These are phyloP conservation scores for Erynnis tages DNA, from an alignment of 2,888 invertebrate genomes.

Conservation along the genomic window DNA sequence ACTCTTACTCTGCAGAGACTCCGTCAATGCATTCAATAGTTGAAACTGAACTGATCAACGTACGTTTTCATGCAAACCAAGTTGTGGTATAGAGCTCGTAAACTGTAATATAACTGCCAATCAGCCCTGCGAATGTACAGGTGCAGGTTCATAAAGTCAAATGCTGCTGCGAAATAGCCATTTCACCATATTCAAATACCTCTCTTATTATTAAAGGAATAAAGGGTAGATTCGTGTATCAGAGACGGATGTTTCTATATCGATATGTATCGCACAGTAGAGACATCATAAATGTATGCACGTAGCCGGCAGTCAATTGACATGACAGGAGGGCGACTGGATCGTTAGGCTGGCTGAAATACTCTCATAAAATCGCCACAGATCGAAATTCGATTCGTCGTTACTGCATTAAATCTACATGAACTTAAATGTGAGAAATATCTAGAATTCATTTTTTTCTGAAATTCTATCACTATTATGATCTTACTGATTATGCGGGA, in stretches of 20 bases:
- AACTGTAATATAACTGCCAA: conserved; percentile 17
- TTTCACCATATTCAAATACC: neutral
- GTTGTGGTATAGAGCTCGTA: neutral
- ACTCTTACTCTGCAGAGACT: neutral
- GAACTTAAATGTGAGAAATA: conserved; percentile 7
- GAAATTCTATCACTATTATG: no score
- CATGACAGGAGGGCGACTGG: conserved; percentile 36
- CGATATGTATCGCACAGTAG: neutral
- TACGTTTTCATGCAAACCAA: conserved; percentile 5
- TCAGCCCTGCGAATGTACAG: conserved; percentile 13
- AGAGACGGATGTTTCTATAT: neutral
- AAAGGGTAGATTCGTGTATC: neutral
- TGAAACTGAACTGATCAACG: neutral
- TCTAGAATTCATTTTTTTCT: no score
- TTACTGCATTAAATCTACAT: neutral
- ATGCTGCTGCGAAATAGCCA: neutral
- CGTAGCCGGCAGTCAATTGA: conserved; percentile 39
- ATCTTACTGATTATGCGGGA: no score
- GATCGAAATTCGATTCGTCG: conserved; percentile 22
- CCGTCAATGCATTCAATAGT: neutral
- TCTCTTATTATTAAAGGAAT: neutral
- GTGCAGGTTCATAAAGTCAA: conserved; percentile 6
- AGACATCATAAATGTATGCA: conserved; percentile 29
- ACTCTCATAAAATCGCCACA: conserved; percentile 9
- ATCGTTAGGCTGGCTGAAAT: conserved; percentile 48